Base-by-base conservation (phyloP, 1,140 invertebrate genomes). In the Parapsyche elsis region DNA sequence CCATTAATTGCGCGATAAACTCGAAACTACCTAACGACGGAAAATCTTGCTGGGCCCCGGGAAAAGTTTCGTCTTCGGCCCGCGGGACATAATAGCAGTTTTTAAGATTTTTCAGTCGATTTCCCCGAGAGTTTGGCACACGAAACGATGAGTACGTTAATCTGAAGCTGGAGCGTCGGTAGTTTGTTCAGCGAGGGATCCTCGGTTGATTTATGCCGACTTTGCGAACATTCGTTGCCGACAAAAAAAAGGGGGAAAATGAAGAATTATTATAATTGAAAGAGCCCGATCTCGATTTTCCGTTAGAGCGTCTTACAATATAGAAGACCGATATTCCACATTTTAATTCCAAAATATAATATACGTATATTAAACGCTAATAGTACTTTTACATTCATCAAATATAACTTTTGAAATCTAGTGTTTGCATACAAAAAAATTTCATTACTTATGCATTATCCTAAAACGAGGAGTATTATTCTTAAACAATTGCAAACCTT, bases 401-500 rank as follows among this genome's bases (percentile, higher is more conserved):
- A 57, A 16, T 1, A 2, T 57, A 10, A 57, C 53, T 16, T 10
- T 57, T 10, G 1, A 4, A 70, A 23, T 70, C 4, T 70, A 38
- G 30, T 4, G 30, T 38, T 38, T 38, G 30, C 30, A 7, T 38
- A 38, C 1, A 38, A 38, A 38, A 38, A 38, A 38, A n/a, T n/a
- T n/a, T 38, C 30, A 38, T 38, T 38, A 38, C 30, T 38, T 4
- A 38, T 38, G 7, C 30, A 38, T 38, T 38, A 38, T 38, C 30
- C 30, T 38, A 38, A 38, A 4, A n/a, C n/a, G n/a, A n/a, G n/a
- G n/a, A n/a, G 7, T 7, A 38, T 38, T 38, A 38, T 38, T 7
- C 30, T 38, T 4, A 38, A 4, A 38, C 30, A 53, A 53, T 16
- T 30, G 24, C 64, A 67, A 67, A 67, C 81, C 81, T 83, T 38